Evolutionary conservation across 2,797 vertebrate species (phyloP), one percentile per base, ranked within the genome.

Genomic region (Glyptemys insculpta): DNA sequence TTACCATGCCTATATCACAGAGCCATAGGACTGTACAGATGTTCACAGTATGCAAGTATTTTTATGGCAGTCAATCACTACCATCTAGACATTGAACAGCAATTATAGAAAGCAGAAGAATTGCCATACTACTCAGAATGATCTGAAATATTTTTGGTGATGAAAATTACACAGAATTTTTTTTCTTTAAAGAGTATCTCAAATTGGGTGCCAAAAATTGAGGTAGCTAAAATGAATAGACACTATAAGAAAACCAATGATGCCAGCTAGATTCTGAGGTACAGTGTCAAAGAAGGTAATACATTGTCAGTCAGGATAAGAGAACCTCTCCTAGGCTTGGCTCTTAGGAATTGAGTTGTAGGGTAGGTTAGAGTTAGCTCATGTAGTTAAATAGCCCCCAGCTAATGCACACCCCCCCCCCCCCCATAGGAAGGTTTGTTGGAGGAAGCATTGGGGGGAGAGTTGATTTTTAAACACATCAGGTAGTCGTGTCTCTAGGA

Each of bases 401-500:
- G 19, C 8, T 68, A 68, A 68, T 68, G n/a, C 18, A 68, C n/a
- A n/a, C n/a, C 23, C 3, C 16, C 4, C 15, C 12, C 29, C 12
- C 27, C 29, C 29, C 6, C 12, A 68, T n/a, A 68, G 8, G 65
- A 68, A n/a, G 18, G n/a, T 37, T 68, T 37, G n/a, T 68, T 68
- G n/a, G n/a, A 68, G 65, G 65, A 68, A 21, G 65, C 19, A 10
- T 21, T 68, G 65, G 18, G 4, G 15, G 29, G 27, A 11, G 29
- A 68, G 44, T 6, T 23, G 4, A 59, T 9, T 5, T 34, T 0
- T 0, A 41, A 25, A 37, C 3, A 1, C 3, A 7, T 18, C 15
- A 23, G 62, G 65, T 1, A 78, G 15, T 18, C 4, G 18, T 34
- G n/a, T 0, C 0, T 29, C 88, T 87, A 65, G 15, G 34, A 27